Base-by-base conservation (phyloP, 2,888 invertebrate species). In the Nymphalis c-album region DNA sequence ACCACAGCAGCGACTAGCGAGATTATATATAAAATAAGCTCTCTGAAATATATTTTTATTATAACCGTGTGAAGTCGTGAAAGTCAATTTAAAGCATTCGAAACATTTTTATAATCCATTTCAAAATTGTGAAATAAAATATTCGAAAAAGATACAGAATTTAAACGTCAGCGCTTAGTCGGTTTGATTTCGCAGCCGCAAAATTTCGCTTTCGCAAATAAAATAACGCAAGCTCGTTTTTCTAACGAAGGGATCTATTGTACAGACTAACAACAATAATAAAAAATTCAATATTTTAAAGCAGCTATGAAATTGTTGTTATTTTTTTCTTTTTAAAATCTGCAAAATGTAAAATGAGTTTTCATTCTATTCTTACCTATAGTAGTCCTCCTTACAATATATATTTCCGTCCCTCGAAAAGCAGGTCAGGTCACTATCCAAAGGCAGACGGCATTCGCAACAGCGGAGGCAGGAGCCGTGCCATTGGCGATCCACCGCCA, bases 351-450 rank as follows among this genome's bases (percentile, higher is more conserved):
- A 40, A 40, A 13, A 13, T 40, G 40, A 31, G 26, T 40, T 40
- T 40, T 40, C 40, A 4, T 40, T 10, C 1, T 47, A 16, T 46
- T 78, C 91, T 91, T 87, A 98, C 98, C 97, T 95, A 91, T 97
- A 97, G 85, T 98, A 98, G 87, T 98, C 98, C 80, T 97, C 97
- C 85, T 97, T 97, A 93, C 98, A 98, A 89, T 97, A 98, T 78
- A 98, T 97, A 84, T 96, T 96, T 64, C 97, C 97, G 79, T 97
- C 97, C 74, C 97, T 93, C 13, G 97, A 95, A 87, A 97, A 98
- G 90, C 98, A 98, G 75, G 97, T 97, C 73, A 96, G 93, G 83
- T 98, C 97, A 8, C 96, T 94, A 85, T 97, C 97, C 72, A 98
- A 93, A 8, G 96, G 95, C 74, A 96, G 91, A 67, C 96, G 95